A percentile compares a stretch with the other conserved stretches of the same genome.
Conservation (phyloP, 1,140 invertebrate species). For the Heterodera schachtii region DNA sequence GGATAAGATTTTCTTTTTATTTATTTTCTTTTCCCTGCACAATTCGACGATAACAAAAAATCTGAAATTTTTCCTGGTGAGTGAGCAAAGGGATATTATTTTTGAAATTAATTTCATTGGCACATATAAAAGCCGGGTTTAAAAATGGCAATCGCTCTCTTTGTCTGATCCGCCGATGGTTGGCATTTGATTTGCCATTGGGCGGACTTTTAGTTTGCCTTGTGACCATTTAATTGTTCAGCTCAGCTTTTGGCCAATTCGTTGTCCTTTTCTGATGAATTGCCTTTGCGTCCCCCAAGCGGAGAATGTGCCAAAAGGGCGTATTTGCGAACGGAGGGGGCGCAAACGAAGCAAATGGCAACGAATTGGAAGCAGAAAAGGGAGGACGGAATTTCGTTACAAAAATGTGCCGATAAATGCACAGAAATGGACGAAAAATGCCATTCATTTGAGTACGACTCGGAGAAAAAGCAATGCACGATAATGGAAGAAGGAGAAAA, state of each 20-base stretch:
- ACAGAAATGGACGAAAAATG: constrained; percentile 46
- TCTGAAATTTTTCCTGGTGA: too few relatives aligned
- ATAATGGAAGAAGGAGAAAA: constrained; percentile 41
- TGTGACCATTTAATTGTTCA: not conserved
- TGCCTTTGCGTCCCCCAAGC: too few relatives aligned
- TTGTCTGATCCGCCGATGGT: too few relatives aligned
- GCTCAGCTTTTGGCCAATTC: not conserved
- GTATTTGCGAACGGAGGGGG: constrained; percentile 44
- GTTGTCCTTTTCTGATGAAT: not conserved
- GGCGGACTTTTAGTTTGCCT: too few relatives aligned
- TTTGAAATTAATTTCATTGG: too few relatives aligned
- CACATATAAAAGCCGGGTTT: too few relatives aligned
- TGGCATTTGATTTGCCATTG: too few relatives aligned
- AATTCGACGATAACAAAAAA: too few relatives aligned
- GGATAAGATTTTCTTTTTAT: too few relatives aligned
- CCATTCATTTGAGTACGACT: constrained; percentile 61
- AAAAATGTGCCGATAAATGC: constrained; percentile 51
- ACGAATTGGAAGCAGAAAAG: not conserved
- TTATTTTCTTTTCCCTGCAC: too few relatives aligned
- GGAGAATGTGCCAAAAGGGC: constrained; percentile 29
- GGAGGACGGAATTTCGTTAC: constrained; percentile 43
- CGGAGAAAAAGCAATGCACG: constrained; percentile 51
- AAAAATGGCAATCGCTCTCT: too few relatives aligned
- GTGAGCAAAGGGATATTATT: too few relatives aligned
- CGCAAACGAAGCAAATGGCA: constrained; percentile 33